Percentiles rank a stretch among this genome's conserved stretches.
Evolutionary conservation across 2,888 invertebrate species (phyloP).

Genomic region (Hemicrepidius hirtus): DNA sequence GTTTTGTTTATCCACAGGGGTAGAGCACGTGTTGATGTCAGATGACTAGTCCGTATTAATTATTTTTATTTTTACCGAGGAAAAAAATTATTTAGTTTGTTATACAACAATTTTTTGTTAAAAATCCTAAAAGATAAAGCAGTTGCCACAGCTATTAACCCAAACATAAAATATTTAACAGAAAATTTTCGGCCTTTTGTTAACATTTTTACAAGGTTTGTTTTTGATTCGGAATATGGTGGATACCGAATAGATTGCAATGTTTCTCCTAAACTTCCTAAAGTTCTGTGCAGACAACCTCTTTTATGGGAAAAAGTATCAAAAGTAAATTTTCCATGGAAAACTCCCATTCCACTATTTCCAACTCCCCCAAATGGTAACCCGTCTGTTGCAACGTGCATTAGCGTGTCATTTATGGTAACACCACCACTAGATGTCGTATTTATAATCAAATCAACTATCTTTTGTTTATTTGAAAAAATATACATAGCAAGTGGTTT

Average conservation of each 20-base stretch:
- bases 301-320: slow-evolving; percentile 97
- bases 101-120: too few species aligned
- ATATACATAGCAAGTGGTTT: slow-evolving; percentile 93
- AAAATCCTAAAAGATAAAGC: too few species aligned
- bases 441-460: slow-evolving; percentile 78
- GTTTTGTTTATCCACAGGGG: too few species aligned
- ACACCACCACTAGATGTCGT: slow-evolving; percentile 88
- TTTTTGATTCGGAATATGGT: slow-evolving; percentile 86
- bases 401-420: slow-evolving; percentile 89
- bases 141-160: too few species aligned
- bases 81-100: too few species aligned
- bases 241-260: slow-evolving; percentile 85
- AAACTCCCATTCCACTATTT: slow-evolving; percentile 92
- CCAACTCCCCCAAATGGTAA: slow-evolving; percentile 99
- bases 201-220: slow-evolving; percentile 77
- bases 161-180: too few species aligned
- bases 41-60: too few species aligned
- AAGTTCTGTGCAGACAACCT: slow-evolving; percentile 83
- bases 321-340: slow-evolving; percentile 93
- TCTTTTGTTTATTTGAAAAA: slow-evolving; percentile 80
- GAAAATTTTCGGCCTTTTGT: slow-evolving; percentile 75
- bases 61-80: too few species aligned
- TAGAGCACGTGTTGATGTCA: too few species aligned
- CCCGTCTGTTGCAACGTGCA: slow-evolving; percentile 89
- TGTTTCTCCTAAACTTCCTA: slow-evolving; percentile 82